Evolutionary conservation across 2,113 vertebrate species (phyloP).

Genomic region (Spea bombifrons): DNA sequence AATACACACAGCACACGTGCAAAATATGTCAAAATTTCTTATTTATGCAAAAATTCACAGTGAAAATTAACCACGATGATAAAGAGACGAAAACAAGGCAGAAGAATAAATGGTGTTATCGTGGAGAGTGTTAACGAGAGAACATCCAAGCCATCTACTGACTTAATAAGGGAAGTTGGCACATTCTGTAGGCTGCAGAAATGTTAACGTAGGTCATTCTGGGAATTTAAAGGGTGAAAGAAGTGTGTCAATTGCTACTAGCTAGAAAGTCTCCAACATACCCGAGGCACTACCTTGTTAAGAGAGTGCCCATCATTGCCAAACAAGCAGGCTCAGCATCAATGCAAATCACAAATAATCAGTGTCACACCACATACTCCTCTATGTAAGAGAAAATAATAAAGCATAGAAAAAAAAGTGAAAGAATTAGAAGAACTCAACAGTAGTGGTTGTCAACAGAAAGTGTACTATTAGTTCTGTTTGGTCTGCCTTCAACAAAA

Average conservation of each 20-base stretch:
- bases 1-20: neutral
- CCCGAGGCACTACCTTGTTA: slow-evolving; percentile 46
- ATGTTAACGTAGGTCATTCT: slow-evolving; percentile 27
- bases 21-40: neutral
- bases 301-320: slow-evolving; percentile 33
- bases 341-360: slow-evolving; percentile 46
- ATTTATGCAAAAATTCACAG: too few species aligned
- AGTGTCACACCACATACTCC: slow-evolving; percentile 31
- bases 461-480: slow-evolving; percentile 11
- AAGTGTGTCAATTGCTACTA: slow-evolving; percentile 30
- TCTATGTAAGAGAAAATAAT: slow-evolving; percentile 3
- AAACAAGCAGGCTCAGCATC: slow-evolving; percentile 45
- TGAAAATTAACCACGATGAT: too few species aligned
- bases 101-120: too few species aligned
- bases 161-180: too few species aligned
- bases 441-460: slow-evolving; percentile 6
- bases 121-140: too few species aligned
- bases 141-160: too few species aligned
- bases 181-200: neutral
- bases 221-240: slow-evolving; percentile 10
- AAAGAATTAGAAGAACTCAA: slow-evolving; percentile 30
- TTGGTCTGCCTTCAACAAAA: neutral
- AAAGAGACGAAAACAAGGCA: too few species aligned
- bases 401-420: neutral
- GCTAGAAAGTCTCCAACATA: slow-evolving; percentile 9